Evolutionary conservation across 2,888 invertebrate species (phyloP).

Genomic region (Cyrtodaria siliqua): DNA sequence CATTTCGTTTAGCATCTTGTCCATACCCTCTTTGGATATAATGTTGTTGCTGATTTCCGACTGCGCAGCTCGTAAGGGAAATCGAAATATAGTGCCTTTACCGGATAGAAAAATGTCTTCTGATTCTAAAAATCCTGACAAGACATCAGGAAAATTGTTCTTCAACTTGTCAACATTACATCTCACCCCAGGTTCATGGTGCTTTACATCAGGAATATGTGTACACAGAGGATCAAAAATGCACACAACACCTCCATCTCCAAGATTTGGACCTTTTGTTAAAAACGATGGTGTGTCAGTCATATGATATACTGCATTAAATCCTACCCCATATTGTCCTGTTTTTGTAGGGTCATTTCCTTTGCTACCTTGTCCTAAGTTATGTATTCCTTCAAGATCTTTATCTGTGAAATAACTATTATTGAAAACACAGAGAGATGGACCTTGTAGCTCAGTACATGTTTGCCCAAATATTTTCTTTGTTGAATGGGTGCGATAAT

Average conservation of each 20-base stretch:
- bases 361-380: constrained; percentile 82
- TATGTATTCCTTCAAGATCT: constrained; percentile 81
- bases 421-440: constrained; percentile 83
- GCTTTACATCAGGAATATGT: constrained; percentile 60
- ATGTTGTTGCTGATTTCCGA: constrained; percentile 70
- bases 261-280: constrained; percentile 66
- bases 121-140: constrained; percentile 69
- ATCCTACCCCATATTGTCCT: constrained; percentile 85
- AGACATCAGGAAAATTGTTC: constrained; percentile 65
- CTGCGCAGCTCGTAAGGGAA: constrained; percentile 59
- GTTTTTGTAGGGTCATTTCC: constrained; percentile 80
- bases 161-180: constrained; percentile 52
- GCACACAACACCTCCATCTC: constrained; percentile 64
- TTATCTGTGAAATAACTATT: constrained; percentile 78
- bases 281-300: constrained; percentile 84
- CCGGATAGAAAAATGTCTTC: not conserved
- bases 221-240: constrained; percentile 75
- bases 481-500: constrained; percentile 11
- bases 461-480: constrained; percentile 27
- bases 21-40: constrained; percentile 14
- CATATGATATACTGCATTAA: constrained; percentile 84
- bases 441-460: constrained; percentile 75
- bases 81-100: constrained; percentile 60
- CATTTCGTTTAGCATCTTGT: constrained; percentile 24
- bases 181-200: constrained; percentile 64